These are phyloP conservation scores for Drosophila lacertosa DNA, from an alignment of 1,140 invertebrate genomes.

Conservation along the genomic window DNA sequence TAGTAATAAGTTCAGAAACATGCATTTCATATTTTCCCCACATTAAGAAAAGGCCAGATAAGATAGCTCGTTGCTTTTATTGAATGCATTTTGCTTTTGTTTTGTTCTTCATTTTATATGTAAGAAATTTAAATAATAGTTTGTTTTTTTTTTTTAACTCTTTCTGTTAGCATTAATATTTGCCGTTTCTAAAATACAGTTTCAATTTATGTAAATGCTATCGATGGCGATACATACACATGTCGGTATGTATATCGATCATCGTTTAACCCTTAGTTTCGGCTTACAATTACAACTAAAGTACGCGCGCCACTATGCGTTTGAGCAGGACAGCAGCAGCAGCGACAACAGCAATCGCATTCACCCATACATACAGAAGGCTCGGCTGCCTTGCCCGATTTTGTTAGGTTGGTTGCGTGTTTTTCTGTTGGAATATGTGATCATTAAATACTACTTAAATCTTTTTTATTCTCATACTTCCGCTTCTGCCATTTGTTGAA, in stretches of 20 bases:
- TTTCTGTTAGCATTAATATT: constrained; percentile 27
- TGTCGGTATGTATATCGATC: constrained; percentile 32
- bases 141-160: constrained; percentile 3
- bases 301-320: constrained; percentile 21
- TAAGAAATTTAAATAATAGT: constrained; percentile 43
- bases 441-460: constrained; percentile 49
- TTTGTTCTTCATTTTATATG: constrained; percentile 33
- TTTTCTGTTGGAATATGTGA: constrained; percentile 39
- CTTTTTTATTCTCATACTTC: constrained; percentile 33
- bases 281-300: constrained; percentile 43
- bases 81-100: constrained; percentile 42
- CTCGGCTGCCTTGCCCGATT: constrained; percentile 2
- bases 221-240: constrained; percentile 40
- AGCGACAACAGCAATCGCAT: constrained; percentile 3
- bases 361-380: constrained; percentile 13
- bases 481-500: constrained; percentile 22
- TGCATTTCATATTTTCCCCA: neutral
- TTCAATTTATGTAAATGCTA: constrained; percentile 58
- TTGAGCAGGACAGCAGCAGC: constrained; percentile 38
- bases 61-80: constrained; percentile 38
- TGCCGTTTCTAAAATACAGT: constrained; percentile 38
- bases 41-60: neutral
- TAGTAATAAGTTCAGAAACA: no score
- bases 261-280: constrained; percentile 24
- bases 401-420: constrained; percentile 12